phyloP scores from a whole-genome alignment of 2,797 vertebrate species.

The Sphaeramia orbicularis region DNA sequence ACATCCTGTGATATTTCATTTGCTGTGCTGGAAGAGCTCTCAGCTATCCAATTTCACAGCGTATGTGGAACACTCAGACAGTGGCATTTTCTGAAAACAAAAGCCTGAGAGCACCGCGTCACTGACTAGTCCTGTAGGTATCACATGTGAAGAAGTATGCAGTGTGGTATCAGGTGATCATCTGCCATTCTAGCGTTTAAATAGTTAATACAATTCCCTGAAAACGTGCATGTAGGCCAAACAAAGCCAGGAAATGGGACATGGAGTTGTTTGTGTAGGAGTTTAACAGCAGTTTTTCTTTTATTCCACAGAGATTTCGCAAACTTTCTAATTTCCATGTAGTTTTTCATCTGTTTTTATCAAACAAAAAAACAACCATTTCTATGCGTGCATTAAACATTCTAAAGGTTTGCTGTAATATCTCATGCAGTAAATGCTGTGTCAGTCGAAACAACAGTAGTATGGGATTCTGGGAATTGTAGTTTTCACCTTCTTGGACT shows the following conservation, averaged over 20 bases:
- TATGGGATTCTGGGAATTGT: too few relatives aligned
- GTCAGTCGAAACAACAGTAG: too few relatives aligned
- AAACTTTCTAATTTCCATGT: too few relatives aligned
- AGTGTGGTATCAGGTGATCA: slow-evolving; percentile 35
- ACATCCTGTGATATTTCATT: slow-evolving; percentile 27
- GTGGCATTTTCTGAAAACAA: slow-evolving; percentile 33
- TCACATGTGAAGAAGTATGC: slow-evolving; percentile 27
- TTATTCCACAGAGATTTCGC: too few relatives aligned
- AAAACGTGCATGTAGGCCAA: slow-evolving; percentile 26
- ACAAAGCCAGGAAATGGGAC: slow-evolving; percentile 1
- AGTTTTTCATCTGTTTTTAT: too few relatives aligned
- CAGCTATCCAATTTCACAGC: slow-evolving; percentile 29
- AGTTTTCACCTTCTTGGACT: too few relatives aligned
- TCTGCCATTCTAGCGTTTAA: slow-evolving; percentile 39
- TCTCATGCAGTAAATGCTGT: too few relatives aligned
- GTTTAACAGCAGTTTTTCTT: not conserved
- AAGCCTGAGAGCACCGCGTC: not conserved
- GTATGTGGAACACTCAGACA: slow-evolving; percentile 39
- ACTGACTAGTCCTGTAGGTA: slow-evolving; percentile 35
- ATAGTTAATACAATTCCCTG: slow-evolving; percentile 53
- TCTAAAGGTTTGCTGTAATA: too few relatives aligned
- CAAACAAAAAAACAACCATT: too few relatives aligned
- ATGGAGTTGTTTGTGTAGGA: too few relatives aligned
- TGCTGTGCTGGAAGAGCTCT: slow-evolving; percentile 27
- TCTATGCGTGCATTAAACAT: too few relatives aligned